A percentile compares a stretch with the other conserved stretches of the same genome.
These are phyloP conservation scores for Rhinella marina DNA, from an alignment of 2,797 vertebrate species.

Conservation along the genomic window DNA sequence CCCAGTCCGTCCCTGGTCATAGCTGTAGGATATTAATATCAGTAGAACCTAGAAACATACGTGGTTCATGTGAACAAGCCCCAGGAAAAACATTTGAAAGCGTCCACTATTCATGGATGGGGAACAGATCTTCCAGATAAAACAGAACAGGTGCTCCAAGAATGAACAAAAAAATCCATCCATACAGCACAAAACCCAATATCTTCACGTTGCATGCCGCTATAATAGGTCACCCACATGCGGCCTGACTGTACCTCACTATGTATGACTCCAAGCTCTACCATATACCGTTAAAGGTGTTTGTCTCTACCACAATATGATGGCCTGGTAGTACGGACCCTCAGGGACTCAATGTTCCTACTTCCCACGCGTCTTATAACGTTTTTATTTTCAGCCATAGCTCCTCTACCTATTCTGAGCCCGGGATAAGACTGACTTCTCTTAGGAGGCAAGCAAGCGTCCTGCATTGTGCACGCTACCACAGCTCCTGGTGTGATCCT, in stretches of 20 bases:
- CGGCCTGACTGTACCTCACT: background rate
- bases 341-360: background rate
- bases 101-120: no score
- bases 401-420: background rate
- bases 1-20: no score
- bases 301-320: background rate
- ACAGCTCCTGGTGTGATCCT: slow-evolving; percentile 1
- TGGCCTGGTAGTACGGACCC: background rate
- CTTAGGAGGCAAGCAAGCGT: background rate
- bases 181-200: no score
- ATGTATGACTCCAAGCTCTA: background rate
- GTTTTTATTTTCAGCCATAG: background rate
- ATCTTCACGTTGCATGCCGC: background rate
- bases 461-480: background rate
- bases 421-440: background rate
- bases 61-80: no score
- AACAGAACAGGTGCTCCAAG: no score
- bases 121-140: no score
- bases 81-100: no score
- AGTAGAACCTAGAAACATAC: no score
- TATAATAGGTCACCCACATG: background rate
- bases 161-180: no score
- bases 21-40: no score
- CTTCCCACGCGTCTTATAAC: background rate
- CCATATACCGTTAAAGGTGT: background rate